Evolutionary conservation across 2,797 vertebrate genomes (phyloP).

Genomic region (Capromys pilorides): DNA sequence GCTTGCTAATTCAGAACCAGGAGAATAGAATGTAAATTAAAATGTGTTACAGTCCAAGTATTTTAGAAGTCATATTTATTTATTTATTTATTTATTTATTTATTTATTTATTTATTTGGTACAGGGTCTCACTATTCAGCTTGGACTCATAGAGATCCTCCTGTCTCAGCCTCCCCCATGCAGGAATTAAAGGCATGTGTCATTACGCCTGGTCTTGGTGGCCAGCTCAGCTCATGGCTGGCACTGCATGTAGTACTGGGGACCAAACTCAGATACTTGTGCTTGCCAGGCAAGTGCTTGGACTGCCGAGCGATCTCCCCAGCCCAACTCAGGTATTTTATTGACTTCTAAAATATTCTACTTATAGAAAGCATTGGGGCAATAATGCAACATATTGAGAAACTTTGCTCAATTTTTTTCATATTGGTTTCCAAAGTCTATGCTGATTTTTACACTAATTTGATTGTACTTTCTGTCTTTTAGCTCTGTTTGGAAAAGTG

Average conservation of each 20-base stretch:
- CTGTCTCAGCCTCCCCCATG: too few relatives aligned
- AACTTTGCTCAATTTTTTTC: background rate
- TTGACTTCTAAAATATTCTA: background rate
- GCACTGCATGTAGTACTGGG: too few relatives aligned
- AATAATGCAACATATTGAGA: background rate
- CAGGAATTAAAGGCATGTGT: too few relatives aligned
- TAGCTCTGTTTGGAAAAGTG: background rate
- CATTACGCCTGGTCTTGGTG: too few relatives aligned
- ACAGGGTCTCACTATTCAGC: too few relatives aligned
- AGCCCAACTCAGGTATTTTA: background rate
- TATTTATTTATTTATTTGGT: too few relatives aligned
- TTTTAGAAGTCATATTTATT: background rate
- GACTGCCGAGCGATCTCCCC: too few relatives aligned
- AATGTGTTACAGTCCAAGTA: background rate
- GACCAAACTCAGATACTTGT: too few relatives aligned
- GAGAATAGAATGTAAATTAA: background rate
- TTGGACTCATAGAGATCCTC: too few relatives aligned
- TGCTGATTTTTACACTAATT: constrained; percentile 20
- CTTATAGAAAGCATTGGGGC: background rate
- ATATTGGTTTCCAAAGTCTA: constrained; percentile 33
- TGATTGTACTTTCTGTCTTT: constrained; percentile 17
- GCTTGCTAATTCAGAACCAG: background rate
- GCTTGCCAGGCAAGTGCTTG: too few relatives aligned
- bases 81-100: too few relatives aligned
- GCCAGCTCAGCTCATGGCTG: too few relatives aligned